phyloP scores from a whole-genome alignment of 2,888 invertebrate genomes.

The Odontothrips loti region DNA sequence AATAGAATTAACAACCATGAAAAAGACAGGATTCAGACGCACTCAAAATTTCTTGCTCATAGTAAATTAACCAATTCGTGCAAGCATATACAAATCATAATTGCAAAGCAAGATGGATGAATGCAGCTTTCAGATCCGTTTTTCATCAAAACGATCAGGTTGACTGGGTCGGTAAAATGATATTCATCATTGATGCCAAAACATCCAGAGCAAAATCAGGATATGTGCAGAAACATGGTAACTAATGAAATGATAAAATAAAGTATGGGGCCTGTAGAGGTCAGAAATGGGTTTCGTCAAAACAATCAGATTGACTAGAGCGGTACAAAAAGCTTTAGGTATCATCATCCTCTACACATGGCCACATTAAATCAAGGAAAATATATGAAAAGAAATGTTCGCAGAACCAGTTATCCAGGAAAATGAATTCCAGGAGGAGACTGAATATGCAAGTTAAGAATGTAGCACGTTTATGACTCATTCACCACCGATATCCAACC shows the following conservation, averaged over 20 bases:
- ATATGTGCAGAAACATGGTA: background rate
- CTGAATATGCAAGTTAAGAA: constrained; percentile 13
- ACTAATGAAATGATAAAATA: background rate
- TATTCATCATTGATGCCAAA: background rate
- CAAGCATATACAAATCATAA: too few species aligned
- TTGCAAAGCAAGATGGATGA: too few species aligned
- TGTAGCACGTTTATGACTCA: constrained; percentile 39
- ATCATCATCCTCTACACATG: background rate
- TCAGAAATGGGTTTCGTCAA: too few species aligned
- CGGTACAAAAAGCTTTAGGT: background rate
- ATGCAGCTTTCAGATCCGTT: background rate
- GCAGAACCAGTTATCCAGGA: background rate
- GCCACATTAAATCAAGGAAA: background rate
- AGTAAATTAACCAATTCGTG: too few species aligned
- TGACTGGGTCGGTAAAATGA: background rate
- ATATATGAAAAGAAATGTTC: background rate
- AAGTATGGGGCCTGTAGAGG: too few species aligned
- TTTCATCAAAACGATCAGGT: background rate
- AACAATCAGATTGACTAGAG: background rate
- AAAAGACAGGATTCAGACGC: too few species aligned
- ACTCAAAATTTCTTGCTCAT: too few species aligned
- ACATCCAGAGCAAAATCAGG: background rate
- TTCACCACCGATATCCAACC: constrained; percentile 38
- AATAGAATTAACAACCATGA: too few species aligned
- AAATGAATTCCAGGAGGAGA: background rate